Evolutionary conservation across 23 tunicate genomes (phyloP).

Genomic region (Ascidia mentula): DNA sequence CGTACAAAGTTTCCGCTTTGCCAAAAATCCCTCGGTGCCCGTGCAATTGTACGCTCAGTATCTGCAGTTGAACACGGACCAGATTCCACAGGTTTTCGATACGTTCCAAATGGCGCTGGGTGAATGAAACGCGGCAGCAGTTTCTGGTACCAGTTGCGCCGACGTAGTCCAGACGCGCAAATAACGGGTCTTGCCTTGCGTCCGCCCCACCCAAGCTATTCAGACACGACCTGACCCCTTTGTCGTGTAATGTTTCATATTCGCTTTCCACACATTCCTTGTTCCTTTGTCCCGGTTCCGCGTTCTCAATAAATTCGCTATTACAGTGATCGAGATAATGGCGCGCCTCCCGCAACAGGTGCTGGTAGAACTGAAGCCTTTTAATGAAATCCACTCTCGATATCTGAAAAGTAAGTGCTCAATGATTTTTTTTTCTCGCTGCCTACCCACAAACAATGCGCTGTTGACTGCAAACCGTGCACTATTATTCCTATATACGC

Average conservation of each 20-base stretch:
- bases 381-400: not conserved
- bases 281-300: not conserved
- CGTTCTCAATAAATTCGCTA: not conserved
- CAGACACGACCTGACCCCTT: not conserved
- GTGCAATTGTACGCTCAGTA: conserved; percentile 1
- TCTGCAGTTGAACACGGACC: not conserved
- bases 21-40: not conserved
- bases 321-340: conserved; percentile 5
- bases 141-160: not conserved
- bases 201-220: not conserved
- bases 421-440: no score
- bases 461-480: no score
- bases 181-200: not conserved
- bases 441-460: no score
- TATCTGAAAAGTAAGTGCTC: conserved; percentile 3
- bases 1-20: not conserved
- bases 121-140: not conserved
- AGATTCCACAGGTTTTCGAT: conserved; percentile 1
- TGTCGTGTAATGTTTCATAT: conserved; percentile 9
- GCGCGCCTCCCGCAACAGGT: conserved; percentile 11
- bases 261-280: not conserved
- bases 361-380: conserved; percentile 1
- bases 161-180: not conserved
- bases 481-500: not conserved
- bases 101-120: not conserved